These are phyloP conservation scores for Paracentrotus lividus DNA, from an alignment of 53 echinoderm and acorn worm genomes.

Conservation along the genomic window DNA sequence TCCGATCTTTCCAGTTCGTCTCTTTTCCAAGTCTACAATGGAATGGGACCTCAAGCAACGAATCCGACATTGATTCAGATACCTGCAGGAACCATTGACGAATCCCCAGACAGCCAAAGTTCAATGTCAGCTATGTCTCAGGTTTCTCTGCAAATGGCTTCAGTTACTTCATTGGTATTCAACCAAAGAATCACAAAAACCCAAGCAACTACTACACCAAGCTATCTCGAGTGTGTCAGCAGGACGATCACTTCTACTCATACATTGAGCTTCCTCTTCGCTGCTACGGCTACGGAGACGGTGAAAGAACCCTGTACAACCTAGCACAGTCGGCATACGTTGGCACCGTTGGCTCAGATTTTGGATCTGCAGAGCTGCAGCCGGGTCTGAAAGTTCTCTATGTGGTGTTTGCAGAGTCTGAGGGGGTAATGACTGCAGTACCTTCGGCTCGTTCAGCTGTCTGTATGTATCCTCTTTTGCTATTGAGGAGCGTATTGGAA, in stretches of 20 bases:
- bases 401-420: constrained; percentile 76
- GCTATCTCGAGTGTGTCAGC: constrained; percentile 85
- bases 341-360: constrained; percentile 75
- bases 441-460: constrained; percentile 76
- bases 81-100: constrained; percentile 50
- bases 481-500: constrained; percentile 71
- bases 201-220: constrained; percentile 79
- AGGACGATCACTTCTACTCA: constrained; percentile 77
- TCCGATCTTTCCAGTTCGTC: constrained; percentile 4
- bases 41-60: not conserved
- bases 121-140: constrained; percentile 89
- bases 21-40: constrained; percentile 67
- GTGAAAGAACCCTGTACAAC: constrained; percentile 70
- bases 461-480: constrained; percentile 83
- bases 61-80: constrained; percentile 40
- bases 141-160: constrained; percentile 84
- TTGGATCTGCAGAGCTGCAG: constrained; percentile 50
- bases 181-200: constrained; percentile 64
- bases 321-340: constrained; percentile 87
- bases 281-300: constrained; percentile 57
- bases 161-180: constrained; percentile 86
- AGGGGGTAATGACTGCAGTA: constrained; percentile 9
- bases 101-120: constrained; percentile 56
- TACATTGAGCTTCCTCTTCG: constrained; percentile 88
- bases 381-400: constrained; percentile 80